phyloP scores from a whole-genome alignment of 2,888 invertebrate genomes.

The Dusona sp. region DNA sequence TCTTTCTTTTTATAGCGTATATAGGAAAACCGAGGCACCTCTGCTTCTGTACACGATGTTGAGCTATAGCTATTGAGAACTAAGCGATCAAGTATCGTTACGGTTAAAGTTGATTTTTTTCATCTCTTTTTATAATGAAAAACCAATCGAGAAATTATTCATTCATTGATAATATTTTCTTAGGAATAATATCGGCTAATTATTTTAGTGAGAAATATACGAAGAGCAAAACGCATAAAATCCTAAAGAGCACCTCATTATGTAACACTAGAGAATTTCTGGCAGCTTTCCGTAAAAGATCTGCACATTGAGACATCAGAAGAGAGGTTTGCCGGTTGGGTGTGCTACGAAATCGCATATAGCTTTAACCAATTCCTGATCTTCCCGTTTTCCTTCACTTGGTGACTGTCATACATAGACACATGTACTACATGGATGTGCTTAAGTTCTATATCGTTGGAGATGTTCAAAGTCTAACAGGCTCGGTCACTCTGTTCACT shows the following conservation, averaged over 20 bases:
- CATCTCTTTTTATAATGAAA: not conserved
- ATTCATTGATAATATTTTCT: not conserved
- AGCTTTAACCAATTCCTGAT: constrained; percentile 48
- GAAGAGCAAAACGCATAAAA: not conserved
- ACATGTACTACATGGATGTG: not conserved
- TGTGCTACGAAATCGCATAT: constrained; percentile 38
- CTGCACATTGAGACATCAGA: constrained; percentile 10
- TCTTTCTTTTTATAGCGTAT: not conserved
- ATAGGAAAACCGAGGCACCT: not conserved
- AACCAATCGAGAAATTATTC: not conserved
- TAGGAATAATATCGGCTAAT: not conserved
- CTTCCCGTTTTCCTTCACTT: constrained; percentile 37
- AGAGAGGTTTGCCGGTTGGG: not conserved
- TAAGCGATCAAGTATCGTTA: not conserved
- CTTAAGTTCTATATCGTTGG: constrained; percentile 39
- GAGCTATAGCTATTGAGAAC: not conserved
- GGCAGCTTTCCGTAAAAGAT: constrained; percentile 23
- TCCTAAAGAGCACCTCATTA: constrained; percentile 14
- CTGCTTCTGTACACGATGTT: not conserved
- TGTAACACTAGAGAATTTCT: constrained; percentile 21
- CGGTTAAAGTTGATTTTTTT: not conserved
- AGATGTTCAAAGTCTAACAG: constrained; percentile 54
- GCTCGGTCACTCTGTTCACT: constrained; percentile 43
- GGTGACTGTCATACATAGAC: constrained; percentile 18
- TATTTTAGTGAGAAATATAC: not conserved